Conservation (phyloP, 2,797 vertebrate genomes). For the Helicolenus hilgendorfi region DNA sequence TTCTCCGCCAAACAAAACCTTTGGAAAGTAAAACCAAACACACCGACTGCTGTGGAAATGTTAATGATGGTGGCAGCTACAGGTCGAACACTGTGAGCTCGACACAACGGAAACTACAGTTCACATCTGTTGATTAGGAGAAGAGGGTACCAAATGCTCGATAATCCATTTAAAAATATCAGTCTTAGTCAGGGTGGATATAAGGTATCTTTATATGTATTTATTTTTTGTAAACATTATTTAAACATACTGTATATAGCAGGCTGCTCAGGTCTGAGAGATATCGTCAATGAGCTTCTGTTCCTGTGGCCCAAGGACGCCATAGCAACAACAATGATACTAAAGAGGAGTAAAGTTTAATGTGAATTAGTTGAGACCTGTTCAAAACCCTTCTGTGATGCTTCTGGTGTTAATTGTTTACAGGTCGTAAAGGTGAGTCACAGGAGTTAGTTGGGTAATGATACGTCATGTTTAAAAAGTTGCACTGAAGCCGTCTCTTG, state of each 20-base stretch:
- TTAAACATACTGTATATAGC: no score
- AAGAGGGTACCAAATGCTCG: background rate
- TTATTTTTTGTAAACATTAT: background rate
- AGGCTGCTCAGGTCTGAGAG: background rate
- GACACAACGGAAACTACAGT: background rate
- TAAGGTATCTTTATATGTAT: background rate
- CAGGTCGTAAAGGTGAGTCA: background rate
- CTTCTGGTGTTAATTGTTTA: background rate
- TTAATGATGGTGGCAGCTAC: background rate
- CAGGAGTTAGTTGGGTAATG: background rate
- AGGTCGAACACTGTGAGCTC: background rate
- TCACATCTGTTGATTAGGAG: background rate
- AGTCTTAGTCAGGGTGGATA: background rate
- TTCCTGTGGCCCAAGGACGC: background rate
- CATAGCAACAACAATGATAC: background rate
- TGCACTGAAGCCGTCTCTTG: background rate
- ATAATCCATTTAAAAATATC: background rate
- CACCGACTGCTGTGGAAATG: background rate
- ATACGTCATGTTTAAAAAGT: background rate
- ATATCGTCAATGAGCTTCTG: background rate
- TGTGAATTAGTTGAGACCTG: background rate
- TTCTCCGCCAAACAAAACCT: slow-evolving; percentile 23
- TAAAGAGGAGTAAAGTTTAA: background rate
- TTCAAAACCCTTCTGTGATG: background rate
- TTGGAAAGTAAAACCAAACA: slow-evolving; percentile 24